A percentile compares a stretch with the other conserved stretches of the same genome.
Evolutionary conservation across 2,888 invertebrate species (phyloP).

Genomic region (Drosophila mettleri): DNA sequence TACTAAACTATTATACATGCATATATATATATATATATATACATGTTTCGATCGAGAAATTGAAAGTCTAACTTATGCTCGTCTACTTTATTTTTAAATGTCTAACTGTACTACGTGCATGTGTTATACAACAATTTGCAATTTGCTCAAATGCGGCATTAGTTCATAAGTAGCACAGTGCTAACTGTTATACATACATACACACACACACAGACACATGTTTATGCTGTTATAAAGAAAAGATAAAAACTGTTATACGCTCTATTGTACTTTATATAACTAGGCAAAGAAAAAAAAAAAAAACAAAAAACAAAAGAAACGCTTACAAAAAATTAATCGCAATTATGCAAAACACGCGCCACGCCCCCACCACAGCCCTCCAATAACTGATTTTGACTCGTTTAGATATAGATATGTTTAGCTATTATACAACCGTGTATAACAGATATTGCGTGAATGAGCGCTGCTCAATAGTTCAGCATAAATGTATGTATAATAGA

Average conservation of each 20-base stretch:
- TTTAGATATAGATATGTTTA: constrained; percentile 1
- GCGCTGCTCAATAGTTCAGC: constrained; percentile 48
- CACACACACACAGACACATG: constrained; percentile 31
- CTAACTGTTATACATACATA: constrained; percentile 60
- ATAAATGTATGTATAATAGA: neutral
- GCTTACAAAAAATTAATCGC: constrained; percentile 51
- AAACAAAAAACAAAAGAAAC: constrained; percentile 39
- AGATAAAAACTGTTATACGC: constrained; percentile 67
- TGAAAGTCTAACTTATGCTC: constrained; percentile 66
- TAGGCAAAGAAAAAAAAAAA: constrained; percentile 34
- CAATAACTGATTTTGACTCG: constrained; percentile 27
- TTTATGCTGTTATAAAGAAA: constrained; percentile 45
- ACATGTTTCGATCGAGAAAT: constrained; percentile 40
- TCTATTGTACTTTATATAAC: constrained; percentile 59
- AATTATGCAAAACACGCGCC: constrained; percentile 23
- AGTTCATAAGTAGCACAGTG: constrained; percentile 52
- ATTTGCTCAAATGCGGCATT: constrained; percentile 66
- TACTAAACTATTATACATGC: constrained; percentile 29
- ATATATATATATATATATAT: constrained; percentile 17
- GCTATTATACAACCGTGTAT: constrained; percentile 9
- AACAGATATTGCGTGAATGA: constrained; percentile 39
- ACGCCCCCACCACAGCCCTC: constrained; percentile 12
- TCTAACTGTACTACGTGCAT: constrained; percentile 43
- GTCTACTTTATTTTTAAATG: constrained; percentile 23
- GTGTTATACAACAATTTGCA: constrained; percentile 40